Evolutionary conservation across 2,797 vertebrate genomes (phyloP).

Genomic region (Cottoperca gobio): DNA sequence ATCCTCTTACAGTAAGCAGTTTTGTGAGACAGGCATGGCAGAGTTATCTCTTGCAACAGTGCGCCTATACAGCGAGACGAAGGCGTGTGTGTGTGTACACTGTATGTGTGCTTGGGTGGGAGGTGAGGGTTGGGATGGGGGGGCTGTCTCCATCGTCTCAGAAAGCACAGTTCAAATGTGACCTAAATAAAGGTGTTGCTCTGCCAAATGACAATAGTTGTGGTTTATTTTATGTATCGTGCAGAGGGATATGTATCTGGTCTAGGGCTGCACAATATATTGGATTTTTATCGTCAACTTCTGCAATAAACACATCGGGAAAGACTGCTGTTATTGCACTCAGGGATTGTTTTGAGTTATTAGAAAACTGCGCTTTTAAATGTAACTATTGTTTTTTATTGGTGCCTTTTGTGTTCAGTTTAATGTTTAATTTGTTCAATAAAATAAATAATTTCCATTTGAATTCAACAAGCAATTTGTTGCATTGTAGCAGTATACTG

Average conservation of each 20-base stretch:
- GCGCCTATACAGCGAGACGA: constrained; percentile 46
- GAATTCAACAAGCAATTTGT: too few species aligned
- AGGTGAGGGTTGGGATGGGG: constrained; percentile 41
- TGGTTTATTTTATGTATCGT: constrained; percentile 20
- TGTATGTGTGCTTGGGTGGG: constrained; percentile 29
- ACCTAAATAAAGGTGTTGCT: constrained; percentile 83
- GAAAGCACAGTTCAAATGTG: constrained; percentile 78
- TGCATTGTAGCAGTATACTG: too few species aligned
- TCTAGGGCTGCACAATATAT: background rate
- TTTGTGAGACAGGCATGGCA: constrained; percentile 78
- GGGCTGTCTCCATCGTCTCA: constrained; percentile 58
- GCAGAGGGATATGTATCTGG: constrained; percentile 24
- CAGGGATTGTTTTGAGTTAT: too few species aligned
- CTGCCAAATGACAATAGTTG: constrained; percentile 59
- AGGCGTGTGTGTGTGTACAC: constrained; percentile 3
- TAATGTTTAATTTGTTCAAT: too few species aligned
- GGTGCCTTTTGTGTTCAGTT: too few species aligned
- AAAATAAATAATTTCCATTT: too few species aligned
- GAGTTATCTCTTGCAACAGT: constrained; percentile 78
- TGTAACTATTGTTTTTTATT: too few species aligned
- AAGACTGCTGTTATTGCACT: too few species aligned
- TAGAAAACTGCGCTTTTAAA: too few species aligned
- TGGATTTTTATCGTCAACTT: too few species aligned
- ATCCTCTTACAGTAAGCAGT: constrained; percentile 88
- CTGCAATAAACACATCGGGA: too few species aligned